phyloP scores from a whole-genome alignment of 2,888 invertebrate genomes.

The Agonopterix subpropinquella region DNA sequence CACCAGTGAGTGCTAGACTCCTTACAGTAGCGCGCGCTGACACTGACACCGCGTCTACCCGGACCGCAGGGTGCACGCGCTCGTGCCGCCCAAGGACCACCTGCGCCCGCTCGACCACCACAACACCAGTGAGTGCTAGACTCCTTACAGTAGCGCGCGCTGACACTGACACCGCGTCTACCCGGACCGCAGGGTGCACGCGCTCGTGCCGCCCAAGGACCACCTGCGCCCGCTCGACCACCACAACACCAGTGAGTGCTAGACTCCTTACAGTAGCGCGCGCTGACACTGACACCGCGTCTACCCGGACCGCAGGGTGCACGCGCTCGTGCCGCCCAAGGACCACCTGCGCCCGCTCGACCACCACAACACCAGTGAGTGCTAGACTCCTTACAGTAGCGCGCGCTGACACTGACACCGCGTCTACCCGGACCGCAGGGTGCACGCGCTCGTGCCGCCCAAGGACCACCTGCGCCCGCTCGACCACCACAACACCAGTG shows the following conservation, averaged over 20 bases:
- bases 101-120: constrained; percentile 82
- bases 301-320: constrained; percentile 94
- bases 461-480: constrained; percentile 84
- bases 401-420: too few species aligned
- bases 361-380: constrained; percentile 62
- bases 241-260: constrained; percentile 54
- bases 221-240: constrained; percentile 85
- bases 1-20: constrained; percentile 45
- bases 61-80: constrained; percentile 90
- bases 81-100: constrained; percentile 86
- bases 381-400: too few species aligned
- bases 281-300: constrained; percentile 88
- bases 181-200: constrained; percentile 92
- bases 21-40: too few species aligned
- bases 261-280: too few species aligned
- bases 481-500: constrained; percentile 70
- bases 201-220: constrained; percentile 85
- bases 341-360: constrained; percentile 85
- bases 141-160: too few species aligned
- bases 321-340: constrained; percentile 86
- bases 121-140: constrained; percentile 43
- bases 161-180: constrained; percentile 94
- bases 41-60: constrained; percentile 96
- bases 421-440: constrained; percentile 94
- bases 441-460: constrained; percentile 88